phyloP scores from a whole-genome alignment of 2,113 vertebrate species.

The Cebidichthys violaceus region DNA sequence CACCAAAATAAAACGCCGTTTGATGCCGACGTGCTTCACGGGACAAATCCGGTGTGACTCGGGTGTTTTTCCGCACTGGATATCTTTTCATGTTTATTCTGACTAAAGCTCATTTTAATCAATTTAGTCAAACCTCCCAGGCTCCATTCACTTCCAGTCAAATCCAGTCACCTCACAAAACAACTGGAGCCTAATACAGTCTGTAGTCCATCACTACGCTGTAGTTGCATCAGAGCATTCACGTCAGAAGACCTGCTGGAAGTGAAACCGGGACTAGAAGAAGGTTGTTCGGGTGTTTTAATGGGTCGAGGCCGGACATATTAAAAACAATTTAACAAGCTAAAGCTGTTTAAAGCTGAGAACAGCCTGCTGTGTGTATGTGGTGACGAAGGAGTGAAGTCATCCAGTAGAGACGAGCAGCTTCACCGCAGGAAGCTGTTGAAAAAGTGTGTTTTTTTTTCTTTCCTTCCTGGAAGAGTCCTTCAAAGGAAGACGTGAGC shows the following conservation, averaged over 20 bases:
- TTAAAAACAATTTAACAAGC: too few relatives aligned
- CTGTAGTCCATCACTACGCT: neutral
- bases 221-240: neutral
- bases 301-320: neutral
- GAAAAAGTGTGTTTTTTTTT: neutral
- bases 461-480: conserved; percentile 1
- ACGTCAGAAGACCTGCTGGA: neutral
- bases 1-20: conserved; percentile 26
- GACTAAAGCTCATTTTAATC: conserved; percentile 20
- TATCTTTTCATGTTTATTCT: conserved; percentile 21
- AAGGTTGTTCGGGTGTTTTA: neutral
- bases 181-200: neutral
- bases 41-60: conserved; percentile 24
- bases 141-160: conserved; percentile 11
- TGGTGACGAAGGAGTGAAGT: neutral
- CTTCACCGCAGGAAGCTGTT: conserved; percentile 14
- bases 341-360: neutral
- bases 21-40: conserved; percentile 1
- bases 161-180: neutral
- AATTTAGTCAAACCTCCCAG: conserved; percentile 3
- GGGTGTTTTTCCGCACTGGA: neutral
- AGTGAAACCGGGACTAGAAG: neutral
- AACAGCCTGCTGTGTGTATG: neutral
- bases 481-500: conserved; percentile 21
- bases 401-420: neutral